Conservation (phyloP, 1,140 invertebrate genomes). For the Himalopsyche phryganea region DNA sequence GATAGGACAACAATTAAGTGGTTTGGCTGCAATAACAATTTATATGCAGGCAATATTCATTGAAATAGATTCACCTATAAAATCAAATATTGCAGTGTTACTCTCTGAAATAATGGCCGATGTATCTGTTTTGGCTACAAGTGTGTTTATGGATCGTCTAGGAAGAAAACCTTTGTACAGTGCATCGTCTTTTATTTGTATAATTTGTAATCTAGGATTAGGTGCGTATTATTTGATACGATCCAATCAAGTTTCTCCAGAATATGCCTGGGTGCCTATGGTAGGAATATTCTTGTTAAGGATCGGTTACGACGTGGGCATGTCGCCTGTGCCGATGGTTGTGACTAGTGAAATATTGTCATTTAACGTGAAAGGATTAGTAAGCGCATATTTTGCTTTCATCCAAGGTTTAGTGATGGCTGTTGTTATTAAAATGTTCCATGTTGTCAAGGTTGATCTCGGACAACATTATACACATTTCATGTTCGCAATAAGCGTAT, state of each 20-base stretch:
- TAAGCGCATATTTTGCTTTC: slow-evolving; percentile 27
- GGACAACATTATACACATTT: slow-evolving; percentile 24
- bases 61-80: slow-evolving; percentile 17
- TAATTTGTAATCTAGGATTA: slow-evolving; percentile 15
- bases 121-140: slow-evolving; percentile 17
- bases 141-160: slow-evolving; percentile 21
- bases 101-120: slow-evolving; percentile 23
- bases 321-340: slow-evolving; percentile 27
- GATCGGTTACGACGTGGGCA: slow-evolving; percentile 28
- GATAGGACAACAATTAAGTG: slow-evolving; percentile 26
- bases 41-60: slow-evolving; percentile 31
- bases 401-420: slow-evolving; percentile 28
- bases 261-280: slow-evolving; percentile 27
- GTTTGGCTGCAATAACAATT: slow-evolving; percentile 19
- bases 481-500: slow-evolving; percentile 16
- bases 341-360: slow-evolving; percentile 31
- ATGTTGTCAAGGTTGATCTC: slow-evolving; percentile 22
- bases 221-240: slow-evolving; percentile 21
- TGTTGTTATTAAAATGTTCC: slow-evolving; percentile 23
- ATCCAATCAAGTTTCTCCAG: slow-evolving; percentile 5
- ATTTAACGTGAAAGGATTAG: slow-evolving; percentile 29
- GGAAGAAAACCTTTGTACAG: slow-evolving; percentile 29
- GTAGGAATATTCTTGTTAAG: slow-evolving; percentile 21
- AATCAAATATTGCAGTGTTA: slow-evolving; percentile 19
- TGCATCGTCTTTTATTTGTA: slow-evolving; percentile 22